Evolutionary conservation across 2,113 vertebrate genomes (phyloP).

Genomic region (Trachemys scripta): DNA sequence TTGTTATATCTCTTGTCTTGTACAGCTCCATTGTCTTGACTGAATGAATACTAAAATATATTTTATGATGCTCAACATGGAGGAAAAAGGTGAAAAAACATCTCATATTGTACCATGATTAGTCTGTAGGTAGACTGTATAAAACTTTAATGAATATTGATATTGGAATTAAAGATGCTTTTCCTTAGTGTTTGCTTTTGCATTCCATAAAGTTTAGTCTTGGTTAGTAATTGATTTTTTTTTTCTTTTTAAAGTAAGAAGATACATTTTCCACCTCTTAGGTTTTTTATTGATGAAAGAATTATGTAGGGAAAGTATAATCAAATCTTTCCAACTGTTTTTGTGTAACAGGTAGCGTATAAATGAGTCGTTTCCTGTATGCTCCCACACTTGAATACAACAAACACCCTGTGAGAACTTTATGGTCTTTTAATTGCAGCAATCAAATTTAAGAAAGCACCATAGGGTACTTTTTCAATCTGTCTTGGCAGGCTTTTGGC

Average conservation of each 20-base stretch:
- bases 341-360: not conserved
- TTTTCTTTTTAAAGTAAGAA: constrained; percentile 28
- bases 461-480: constrained; percentile 14
- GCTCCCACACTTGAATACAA: not conserved
- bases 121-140: constrained; percentile 3
- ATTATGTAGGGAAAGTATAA: constrained; percentile 34
- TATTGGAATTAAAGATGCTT: constrained; percentile 49
- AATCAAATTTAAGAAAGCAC: constrained; percentile 42
- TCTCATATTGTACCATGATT: constrained; percentile 28
- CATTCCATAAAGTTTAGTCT: not conserved
- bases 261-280: constrained; percentile 12
- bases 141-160: constrained; percentile 68
- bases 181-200: constrained; percentile 29
- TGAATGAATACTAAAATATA: not conserved
- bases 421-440: constrained; percentile 53
- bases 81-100: not conserved
- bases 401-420: constrained; percentile 28
- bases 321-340: constrained; percentile 43
- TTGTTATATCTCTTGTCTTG: constrained; percentile 34
- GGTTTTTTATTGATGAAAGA: constrained; percentile 39
- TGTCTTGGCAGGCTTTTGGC: constrained; percentile 18
- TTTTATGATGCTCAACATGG: not conserved
- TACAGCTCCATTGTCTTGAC: constrained; percentile 48
- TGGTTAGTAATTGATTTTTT: constrained; percentile 19
- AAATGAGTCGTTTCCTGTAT: constrained; percentile 40